Percentiles rank a stretch among this genome's conserved stretches.
Conservation (phyloP, 2,797 vertebrate species). For the Coracias cyanogaster region DNA sequence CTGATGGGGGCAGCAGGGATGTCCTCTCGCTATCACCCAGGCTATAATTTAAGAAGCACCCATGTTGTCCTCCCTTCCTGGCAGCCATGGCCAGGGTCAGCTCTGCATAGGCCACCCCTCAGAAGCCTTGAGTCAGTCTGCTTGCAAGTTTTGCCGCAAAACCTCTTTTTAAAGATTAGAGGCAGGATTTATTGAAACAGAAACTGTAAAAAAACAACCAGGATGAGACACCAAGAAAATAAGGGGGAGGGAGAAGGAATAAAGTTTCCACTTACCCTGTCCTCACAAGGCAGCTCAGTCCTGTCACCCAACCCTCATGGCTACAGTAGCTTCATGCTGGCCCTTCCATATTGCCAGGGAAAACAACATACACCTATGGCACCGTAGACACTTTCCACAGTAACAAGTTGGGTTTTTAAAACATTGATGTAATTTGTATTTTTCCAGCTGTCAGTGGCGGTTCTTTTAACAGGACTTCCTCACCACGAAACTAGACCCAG, state of each 20-base stretch:
- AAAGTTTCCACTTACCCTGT: not conserved
- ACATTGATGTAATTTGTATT: rapidly evolving
- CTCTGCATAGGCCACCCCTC: too few species aligned
- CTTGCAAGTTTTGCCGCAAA: not conserved
- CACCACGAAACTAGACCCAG: not conserved
- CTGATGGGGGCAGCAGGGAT: too few species aligned
- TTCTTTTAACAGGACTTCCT: not conserved
- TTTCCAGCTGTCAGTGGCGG: not conserved
- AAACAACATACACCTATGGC: not conserved
- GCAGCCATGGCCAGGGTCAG: not conserved
- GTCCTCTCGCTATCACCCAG: not conserved
- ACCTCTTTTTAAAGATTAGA: not conserved
- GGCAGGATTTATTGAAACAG: not conserved
- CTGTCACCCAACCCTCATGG: rapidly evolving
- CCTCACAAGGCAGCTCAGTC: not conserved
- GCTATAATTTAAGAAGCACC: too few species aligned
- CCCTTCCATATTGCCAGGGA: not conserved
- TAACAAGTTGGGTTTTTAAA: not conserved
- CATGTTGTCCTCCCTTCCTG: rapidly evolving
- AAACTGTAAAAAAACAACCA: not conserved
- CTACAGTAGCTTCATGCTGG: not conserved
- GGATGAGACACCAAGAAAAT: not conserved
- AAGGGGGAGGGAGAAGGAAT: too few species aligned
- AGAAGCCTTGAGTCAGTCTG: too few species aligned
- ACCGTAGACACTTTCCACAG: not conserved